Conservation (phyloP, 2,113 vertebrate species). For the Desmodus rotundus region DNA sequence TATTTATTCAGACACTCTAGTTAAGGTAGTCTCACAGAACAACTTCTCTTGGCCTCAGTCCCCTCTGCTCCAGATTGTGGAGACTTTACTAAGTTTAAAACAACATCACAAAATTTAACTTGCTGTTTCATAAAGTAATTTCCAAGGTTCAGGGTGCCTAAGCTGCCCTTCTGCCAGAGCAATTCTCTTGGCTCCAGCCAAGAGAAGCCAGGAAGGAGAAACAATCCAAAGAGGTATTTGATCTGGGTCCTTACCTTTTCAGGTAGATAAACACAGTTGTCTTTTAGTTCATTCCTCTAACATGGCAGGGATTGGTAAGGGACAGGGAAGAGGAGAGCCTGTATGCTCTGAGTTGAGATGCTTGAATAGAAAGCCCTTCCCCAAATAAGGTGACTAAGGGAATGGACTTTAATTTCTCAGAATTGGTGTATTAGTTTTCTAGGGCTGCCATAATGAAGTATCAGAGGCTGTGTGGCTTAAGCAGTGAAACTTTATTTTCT, state of each 20-base stretch:
- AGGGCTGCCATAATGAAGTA: not conserved
- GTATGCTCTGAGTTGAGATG: not conserved
- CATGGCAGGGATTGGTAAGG: not conserved
- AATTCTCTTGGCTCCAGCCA: not conserved
- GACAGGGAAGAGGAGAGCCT: not conserved
- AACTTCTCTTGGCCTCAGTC: not conserved
- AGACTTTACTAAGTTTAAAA: not conserved
- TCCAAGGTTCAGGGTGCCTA: not conserved
- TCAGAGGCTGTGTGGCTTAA: not conserved
- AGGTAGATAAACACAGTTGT: not conserved
- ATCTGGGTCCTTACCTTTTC: not conserved
- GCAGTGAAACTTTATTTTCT: not conserved
- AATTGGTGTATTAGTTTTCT: not conserved
- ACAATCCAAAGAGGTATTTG: not conserved
- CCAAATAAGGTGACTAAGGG: not conserved
- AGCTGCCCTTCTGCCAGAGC: not conserved
- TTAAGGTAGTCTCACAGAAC: not conserved
- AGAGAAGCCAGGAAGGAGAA: not conserved
- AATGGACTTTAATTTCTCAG: constrained; percentile 21
- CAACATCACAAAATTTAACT: not conserved
- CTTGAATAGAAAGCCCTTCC: not conserved
- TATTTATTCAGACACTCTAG: not conserved
- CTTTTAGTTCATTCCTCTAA: not conserved
- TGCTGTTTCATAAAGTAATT: not conserved
- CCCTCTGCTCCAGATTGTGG: not conserved